Percentiles rank a stretch among this genome's conserved stretches.
Conservation (phyloP, 2,113 vertebrate genomes). For the Dryoscopus gambensis region DNA sequence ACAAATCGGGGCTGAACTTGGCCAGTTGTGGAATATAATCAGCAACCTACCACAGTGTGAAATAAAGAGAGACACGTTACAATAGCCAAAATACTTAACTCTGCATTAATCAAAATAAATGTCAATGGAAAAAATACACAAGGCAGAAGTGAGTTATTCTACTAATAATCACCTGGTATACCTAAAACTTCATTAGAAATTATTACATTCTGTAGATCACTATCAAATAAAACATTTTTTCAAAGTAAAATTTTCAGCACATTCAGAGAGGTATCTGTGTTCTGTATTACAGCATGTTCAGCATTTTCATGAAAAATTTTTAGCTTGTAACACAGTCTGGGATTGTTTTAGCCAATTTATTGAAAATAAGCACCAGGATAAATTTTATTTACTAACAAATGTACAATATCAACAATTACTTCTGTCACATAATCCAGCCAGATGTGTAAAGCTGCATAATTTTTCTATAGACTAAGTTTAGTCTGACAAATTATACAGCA, state of each 20-base stretch:
- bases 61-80: background rate
- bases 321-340: background rate
- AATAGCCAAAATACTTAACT: background rate
- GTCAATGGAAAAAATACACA: background rate
- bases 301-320: background rate
- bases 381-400: background rate
- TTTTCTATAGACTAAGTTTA: background rate
- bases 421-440: background rate
- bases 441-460: background rate
- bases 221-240: background rate
- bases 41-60: conserved; percentile 81
- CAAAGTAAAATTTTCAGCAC: background rate
- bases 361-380: background rate
- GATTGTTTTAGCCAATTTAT: background rate
- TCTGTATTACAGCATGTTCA: background rate
- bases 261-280: background rate
- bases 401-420: background rate
- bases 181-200: background rate
- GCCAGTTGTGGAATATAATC: conserved; percentile 98
- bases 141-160: background rate
- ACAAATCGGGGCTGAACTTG: conserved; percentile 96
- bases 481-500: background rate
- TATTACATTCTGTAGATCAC: background rate
- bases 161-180: background rate
- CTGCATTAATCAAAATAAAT: background rate